These are phyloP conservation scores for Myotis davidii DNA, from an alignment of 2,113 vertebrate species.

Conservation along the genomic window DNA sequence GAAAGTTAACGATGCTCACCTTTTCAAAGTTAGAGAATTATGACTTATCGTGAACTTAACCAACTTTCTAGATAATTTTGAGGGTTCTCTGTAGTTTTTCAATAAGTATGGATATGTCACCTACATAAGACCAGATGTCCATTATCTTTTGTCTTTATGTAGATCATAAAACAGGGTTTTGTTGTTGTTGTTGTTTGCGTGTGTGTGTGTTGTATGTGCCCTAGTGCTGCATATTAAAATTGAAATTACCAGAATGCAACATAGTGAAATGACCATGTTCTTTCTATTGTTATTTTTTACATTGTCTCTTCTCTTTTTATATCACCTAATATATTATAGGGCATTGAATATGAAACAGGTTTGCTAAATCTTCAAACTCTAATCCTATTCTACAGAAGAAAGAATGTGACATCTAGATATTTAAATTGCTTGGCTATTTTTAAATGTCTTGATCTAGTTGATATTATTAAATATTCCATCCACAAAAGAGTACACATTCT, in stretches of 20 bases:
- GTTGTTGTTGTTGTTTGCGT: background rate
- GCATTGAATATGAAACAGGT: background rate
- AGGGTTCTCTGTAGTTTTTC: background rate
- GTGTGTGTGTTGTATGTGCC: background rate
- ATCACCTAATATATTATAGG: background rate
- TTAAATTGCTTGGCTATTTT: background rate
- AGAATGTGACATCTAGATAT: background rate
- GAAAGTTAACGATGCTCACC: background rate
- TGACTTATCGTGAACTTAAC: background rate
- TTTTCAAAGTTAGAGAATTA: background rate
- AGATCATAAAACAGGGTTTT: background rate
- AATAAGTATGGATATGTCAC: background rate
- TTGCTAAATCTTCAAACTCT: background rate
- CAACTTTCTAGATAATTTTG: background rate
- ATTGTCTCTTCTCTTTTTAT: background rate
- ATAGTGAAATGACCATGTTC: background rate
- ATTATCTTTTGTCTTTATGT: background rate
- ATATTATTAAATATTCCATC: background rate
- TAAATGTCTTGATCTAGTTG: background rate
- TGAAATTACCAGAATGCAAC: background rate
- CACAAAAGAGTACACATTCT: background rate
- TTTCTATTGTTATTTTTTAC: background rate
- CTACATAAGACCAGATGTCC: background rate
- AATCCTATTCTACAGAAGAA: background rate
- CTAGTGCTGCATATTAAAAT: background rate